Evolutionary conservation across 2,797 vertebrate genomes (phyloP).

Genomic region (Malacoctenus gilli): DNA sequence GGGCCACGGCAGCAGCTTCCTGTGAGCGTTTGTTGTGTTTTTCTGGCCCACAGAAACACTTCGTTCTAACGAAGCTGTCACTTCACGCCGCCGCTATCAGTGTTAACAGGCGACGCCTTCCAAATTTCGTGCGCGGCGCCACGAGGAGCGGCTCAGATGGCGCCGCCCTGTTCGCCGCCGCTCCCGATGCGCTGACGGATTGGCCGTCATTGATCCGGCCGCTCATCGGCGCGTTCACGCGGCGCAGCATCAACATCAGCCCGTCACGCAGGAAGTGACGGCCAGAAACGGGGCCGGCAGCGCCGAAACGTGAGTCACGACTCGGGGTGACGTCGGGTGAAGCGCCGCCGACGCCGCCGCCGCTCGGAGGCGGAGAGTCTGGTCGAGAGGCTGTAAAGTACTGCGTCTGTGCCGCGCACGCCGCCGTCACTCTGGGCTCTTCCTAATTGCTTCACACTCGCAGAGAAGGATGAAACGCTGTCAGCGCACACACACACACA

Average conservation of each 20-base stretch:
- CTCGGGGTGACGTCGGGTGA: background rate
- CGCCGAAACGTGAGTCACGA: background rate
- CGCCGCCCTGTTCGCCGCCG: background rate
- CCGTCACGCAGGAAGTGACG: background rate
- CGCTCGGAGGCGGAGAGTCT: conserved; percentile 2
- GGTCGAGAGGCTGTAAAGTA: conserved; percentile 5
- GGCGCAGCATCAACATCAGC: no score
- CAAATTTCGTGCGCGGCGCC: background rate
- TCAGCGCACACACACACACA: background rate
- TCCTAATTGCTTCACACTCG: conserved; percentile 13
- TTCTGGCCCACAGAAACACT: conserved; percentile 1
- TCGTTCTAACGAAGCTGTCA: conserved; percentile 9
- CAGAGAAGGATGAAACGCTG: conserved; percentile 4
- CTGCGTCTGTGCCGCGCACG: background rate
- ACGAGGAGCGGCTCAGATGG: background rate
- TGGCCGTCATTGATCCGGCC: conserved; percentile 6
- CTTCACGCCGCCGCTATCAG: conserved; percentile 16
- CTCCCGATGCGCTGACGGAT: conserved; percentile 1
- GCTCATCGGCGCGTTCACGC: no score
- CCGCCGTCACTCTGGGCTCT: conserved; percentile 1
- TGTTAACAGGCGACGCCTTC: background rate
- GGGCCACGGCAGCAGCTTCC: no score
- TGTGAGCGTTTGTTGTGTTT: background rate
- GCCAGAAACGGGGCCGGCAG: background rate
- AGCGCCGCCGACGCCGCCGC: no score